phyloP scores from a whole-genome alignment of 2,797 vertebrate species.

The Brachyrhaphis roseni region DNA sequence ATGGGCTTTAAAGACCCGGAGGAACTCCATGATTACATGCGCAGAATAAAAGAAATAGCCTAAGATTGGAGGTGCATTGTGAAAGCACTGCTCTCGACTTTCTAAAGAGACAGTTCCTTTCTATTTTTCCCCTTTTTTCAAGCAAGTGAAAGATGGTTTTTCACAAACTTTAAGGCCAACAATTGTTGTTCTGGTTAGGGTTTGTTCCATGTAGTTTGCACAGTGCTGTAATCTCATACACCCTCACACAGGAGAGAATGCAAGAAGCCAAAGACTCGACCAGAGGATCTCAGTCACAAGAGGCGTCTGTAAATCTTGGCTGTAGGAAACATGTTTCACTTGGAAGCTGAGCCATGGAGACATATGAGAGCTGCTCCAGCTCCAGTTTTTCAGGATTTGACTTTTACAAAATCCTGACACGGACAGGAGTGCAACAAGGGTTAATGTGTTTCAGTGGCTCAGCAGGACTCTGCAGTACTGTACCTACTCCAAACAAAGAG shows the following conservation, averaged over 20 bases:
- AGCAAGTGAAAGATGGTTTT: conserved; percentile 76
- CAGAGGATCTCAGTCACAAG: conserved; percentile 63
- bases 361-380: conserved; percentile 57
- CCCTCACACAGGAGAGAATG: conserved; percentile 62
- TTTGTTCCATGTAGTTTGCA: conserved; percentile 76
- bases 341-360: conserved; percentile 60
- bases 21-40: conserved; percentile 94
- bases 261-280: conserved; percentile 77
- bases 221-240: conserved; percentile 80
- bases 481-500: conserved; percentile 76
- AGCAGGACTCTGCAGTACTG: conserved; percentile 62
- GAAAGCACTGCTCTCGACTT: conserved; percentile 52
- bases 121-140: conserved; percentile 81
- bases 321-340: conserved; percentile 45
- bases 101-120: conserved; percentile 76
- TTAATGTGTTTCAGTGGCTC: conserved; percentile 60
- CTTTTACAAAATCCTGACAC: conserved; percentile 40
- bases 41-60: conserved; percentile 97
- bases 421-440: conserved; percentile 55
- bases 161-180: conserved; percentile 76
- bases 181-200: conserved; percentile 66
- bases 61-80: conserved; percentile 70
- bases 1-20: conserved; percentile 94
- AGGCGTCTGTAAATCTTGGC: conserved; percentile 64
- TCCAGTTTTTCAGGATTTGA: conserved; percentile 40